Evolutionary conservation across 2,888 invertebrate genomes (phyloP).

Genomic region (Aleiodes testaceus): DNA sequence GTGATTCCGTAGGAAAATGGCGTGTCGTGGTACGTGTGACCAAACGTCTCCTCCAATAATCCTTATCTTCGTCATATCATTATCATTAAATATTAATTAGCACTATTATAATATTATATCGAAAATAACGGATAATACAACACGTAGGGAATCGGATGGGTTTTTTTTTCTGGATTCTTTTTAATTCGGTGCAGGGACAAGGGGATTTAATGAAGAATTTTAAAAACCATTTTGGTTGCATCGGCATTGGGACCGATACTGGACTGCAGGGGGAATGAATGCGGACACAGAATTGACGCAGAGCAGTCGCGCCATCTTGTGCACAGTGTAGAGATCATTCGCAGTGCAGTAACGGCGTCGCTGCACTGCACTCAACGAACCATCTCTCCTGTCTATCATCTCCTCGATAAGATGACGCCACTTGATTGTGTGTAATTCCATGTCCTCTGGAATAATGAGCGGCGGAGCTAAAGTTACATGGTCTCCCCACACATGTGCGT

Average conservation of each 20-base stretch:
- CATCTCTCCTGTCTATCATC: neutral
- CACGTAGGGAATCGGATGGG: conserved; percentile 64
- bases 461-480: conserved; percentile 73
- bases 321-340: neutral
- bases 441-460: conserved; percentile 59
- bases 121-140: conserved; percentile 74
- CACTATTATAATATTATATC: conserved; percentile 73
- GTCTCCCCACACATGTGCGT: conserved; percentile 73
- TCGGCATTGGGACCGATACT: neutral
- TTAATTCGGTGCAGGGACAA: conserved; percentile 9
- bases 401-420: conserved; percentile 26
- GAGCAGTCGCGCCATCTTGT: neutral
- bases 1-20: conserved; percentile 52
- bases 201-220: neutral
- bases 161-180: conserved; percentile 48
- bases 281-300: conserved; percentile 29
- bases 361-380: conserved; percentile 8
- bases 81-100: conserved; percentile 72
- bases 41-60: conserved; percentile 71
- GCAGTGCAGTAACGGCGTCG: conserved; percentile 32
- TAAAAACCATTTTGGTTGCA: neutral
- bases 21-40: conserved; percentile 62
- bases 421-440: neutral
- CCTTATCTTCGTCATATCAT: conserved; percentile 71
- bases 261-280: neutral